Percentiles rank a stretch among this genome's conserved stretches.
phyloP scores from a whole-genome alignment of 2,113 vertebrate genomes.

The Chionomys nivalis region DNA sequence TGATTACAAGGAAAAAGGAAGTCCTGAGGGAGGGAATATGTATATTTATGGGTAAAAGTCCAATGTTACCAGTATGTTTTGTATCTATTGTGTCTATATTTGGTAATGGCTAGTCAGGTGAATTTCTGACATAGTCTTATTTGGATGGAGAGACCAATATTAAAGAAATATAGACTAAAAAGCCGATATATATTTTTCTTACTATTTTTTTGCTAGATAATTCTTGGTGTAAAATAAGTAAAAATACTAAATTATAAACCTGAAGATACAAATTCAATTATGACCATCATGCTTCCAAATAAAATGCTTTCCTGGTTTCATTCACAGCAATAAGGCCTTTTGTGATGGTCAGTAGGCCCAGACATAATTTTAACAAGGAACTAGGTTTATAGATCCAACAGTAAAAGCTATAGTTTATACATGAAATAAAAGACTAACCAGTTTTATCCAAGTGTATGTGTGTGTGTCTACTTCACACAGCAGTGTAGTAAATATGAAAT shows the following conservation, averaged over 20 bases:
- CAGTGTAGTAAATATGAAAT: not conserved
- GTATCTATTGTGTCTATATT: not conserved
- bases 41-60: slow-evolving; percentile 9
- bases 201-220: not conserved
- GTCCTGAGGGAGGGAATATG: not conserved
- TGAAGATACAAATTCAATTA: slow-evolving; percentile 11
- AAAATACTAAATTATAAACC: not conserved
- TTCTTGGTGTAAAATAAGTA: not conserved
- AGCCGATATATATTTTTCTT: not conserved
- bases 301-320: slow-evolving; percentile 16
- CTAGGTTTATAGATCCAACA: not conserved
- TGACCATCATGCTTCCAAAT: not conserved
- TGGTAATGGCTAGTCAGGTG: not conserved
- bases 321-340: not conserved
- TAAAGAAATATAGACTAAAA: not conserved
- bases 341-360: not conserved
- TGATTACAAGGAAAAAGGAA: not conserved
- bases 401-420: not conserved
- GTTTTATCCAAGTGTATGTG: not conserved
- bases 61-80: slow-evolving; percentile 13
- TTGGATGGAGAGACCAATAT: not conserved
- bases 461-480: not conserved
- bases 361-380: not conserved
- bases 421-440: not conserved
- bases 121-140: not conserved